Conservation (phyloP, 1,140 invertebrate genomes). For the Matsumurasca onukii region DNA sequence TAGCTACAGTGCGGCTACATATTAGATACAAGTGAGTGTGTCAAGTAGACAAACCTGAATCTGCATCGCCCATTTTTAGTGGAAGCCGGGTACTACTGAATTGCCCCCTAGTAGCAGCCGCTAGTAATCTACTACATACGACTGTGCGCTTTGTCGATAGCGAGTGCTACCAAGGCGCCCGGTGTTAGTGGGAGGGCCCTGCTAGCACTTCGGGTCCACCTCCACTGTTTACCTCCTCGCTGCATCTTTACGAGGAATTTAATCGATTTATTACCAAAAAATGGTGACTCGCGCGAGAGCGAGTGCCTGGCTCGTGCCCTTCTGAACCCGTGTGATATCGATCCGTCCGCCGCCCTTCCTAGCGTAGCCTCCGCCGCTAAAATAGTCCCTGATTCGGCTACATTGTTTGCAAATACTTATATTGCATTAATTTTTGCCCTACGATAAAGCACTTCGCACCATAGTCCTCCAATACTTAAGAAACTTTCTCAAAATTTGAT, state of each 20-base stretch:
- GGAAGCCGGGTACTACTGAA: background rate
- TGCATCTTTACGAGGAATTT: constrained; percentile 16
- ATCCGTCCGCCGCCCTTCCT: background rate
- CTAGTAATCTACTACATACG: background rate
- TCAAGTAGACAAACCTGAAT: constrained; percentile 28
- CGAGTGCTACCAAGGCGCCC: background rate
- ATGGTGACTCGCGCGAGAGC: background rate
- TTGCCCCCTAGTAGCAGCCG: background rate
- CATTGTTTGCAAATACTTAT: too few species aligned
- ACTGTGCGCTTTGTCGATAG: background rate
- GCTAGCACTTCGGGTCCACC: background rate
- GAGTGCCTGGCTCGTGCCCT: constrained; percentile 16
- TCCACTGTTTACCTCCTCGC: constrained; percentile 4
- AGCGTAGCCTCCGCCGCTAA: constrained; percentile 20
- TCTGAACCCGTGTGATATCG: constrained; percentile 15
- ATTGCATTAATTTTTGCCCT: too few species aligned
- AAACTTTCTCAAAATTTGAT: too few species aligned
- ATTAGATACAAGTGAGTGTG: background rate
- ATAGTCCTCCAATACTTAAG: too few species aligned
- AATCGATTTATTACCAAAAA: constrained; percentile 12
- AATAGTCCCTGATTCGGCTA: constrained; percentile 33
- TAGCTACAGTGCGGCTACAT: constrained; percentile 7
- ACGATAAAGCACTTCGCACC: too few species aligned
- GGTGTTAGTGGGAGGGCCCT: background rate
- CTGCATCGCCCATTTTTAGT: constrained; percentile 30